A percentile compares a stretch with the other conserved stretches of the same genome.
phyloP scores from a whole-genome alignment of 2,888 invertebrate genomes.

The Phyllotreta striolata region DNA sequence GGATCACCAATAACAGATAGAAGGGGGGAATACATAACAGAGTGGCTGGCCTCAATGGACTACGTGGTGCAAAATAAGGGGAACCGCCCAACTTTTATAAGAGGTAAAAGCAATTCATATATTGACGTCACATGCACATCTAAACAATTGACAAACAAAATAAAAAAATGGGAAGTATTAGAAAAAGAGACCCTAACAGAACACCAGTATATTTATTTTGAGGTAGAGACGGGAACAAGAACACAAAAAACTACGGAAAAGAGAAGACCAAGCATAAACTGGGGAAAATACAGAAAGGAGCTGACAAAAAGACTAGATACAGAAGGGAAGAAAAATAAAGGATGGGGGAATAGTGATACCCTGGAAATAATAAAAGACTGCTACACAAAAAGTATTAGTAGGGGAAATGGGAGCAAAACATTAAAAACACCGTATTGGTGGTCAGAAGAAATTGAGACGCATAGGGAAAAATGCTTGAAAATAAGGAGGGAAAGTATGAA shows the following conservation, averaged over 20 bases:
- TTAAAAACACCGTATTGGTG: conserved; percentile 3
- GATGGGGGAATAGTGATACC: neutral
- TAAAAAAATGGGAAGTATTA: conserved; percentile 20
- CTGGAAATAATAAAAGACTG: neutral
- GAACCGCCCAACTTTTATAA: conserved; percentile 21
- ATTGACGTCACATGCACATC: conserved; percentile 24
- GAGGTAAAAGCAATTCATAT: conserved; percentile 2
- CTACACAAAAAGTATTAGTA: too few species aligned
- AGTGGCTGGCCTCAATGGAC: conserved; percentile 18
- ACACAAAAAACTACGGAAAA: neutral
- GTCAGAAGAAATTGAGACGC: neutral
- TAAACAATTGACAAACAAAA: conserved; percentile 12
- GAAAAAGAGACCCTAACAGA: conserved; percentile 20
- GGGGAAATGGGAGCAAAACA: neutral
- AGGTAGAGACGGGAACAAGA: conserved; percentile 3
- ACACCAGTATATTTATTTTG: conserved; percentile 18
- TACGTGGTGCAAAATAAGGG: conserved; percentile 14
- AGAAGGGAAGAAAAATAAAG: too few species aligned
- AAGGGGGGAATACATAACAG: conserved; percentile 16
- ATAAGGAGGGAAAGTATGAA: conserved; percentile 1
- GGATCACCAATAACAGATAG: conserved; percentile 20
- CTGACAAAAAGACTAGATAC: neutral
- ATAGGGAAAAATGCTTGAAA: neutral
- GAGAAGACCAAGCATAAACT: neutral
- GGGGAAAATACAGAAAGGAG: neutral